Base-by-base conservation (phyloP, 2,797 vertebrate species). In the Loriculus beryllinus region DNA sequence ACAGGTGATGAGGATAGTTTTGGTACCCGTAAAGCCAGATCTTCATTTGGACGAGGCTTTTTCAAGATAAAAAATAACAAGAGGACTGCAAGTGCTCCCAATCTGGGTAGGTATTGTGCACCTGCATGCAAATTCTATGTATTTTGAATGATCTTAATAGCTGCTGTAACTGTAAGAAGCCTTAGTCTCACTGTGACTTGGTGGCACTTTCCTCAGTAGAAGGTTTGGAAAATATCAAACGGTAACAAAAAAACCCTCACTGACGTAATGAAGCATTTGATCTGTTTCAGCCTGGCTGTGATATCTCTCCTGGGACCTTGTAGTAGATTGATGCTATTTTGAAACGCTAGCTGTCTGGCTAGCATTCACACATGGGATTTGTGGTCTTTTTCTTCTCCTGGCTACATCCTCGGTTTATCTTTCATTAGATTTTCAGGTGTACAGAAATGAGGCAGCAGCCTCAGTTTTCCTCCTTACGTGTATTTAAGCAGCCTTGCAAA, bases 11-110 rank as follows among this genome's bases (percentile, higher is more conserved):
- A 99, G 23, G 98, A 98, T 51, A 95, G 96, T 91, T 99, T 99
- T 75, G 99, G 99, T 59, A 98, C 98, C 6, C 98, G 98, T 86
- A 99, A 99, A 96, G 98, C 98, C 79, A 98, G 99, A 60, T 98
- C 99, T 18, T 99, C 99, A 1, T 99, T 99, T 87, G 99, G 99
- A 69, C 98, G 99, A 47, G 99, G 99, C 35, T 99, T 99, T 96
- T 99, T 99, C 97, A 99, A 99, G 98, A 98, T 99, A 76, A 99
- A 98, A 63, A 98, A 97, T 47, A 98, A 98, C 93, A 99, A 99
- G 96, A 99, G 99, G 96, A 99, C 99, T 1, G 97, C 97, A 11
- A 99, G 98, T 57, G 98, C 98, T 6, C 99, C 99, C 1, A 99
- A 99, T 96, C 98, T 99, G n/a, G 99, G 99, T 99, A 97, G n/a